A percentile compares a stretch with the other conserved stretches of the same genome.
Conservation (phyloP, 2,113 vertebrate genomes). For the Leptobrachium leishanense region DNA sequence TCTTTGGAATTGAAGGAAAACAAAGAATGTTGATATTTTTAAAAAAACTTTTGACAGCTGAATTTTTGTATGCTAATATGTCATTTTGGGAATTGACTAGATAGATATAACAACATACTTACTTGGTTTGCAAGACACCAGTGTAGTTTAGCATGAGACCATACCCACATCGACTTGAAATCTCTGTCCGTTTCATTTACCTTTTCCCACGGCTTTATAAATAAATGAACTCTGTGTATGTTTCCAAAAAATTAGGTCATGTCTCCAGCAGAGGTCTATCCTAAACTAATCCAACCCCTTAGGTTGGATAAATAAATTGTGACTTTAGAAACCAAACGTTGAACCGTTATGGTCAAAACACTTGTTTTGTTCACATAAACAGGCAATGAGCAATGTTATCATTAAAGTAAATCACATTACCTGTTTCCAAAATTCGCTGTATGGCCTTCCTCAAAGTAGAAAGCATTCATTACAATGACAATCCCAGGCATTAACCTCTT, state of each 20-base stretch:
- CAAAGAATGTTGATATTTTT: too few relatives aligned
- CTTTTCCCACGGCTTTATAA: neutral
- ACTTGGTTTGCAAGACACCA: too few relatives aligned
- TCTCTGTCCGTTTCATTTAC: too few relatives aligned
- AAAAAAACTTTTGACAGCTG: too few relatives aligned
- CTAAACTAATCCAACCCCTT: neutral
- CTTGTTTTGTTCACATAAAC: conserved; percentile 17
- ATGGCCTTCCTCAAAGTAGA: neutral
- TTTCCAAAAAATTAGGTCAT: conserved; percentile 5
- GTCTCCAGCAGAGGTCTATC: neutral
- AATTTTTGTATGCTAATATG: too few relatives aligned
- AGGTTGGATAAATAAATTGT: conserved; percentile 21
- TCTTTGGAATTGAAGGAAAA: too few relatives aligned
- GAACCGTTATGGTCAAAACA: neutral
- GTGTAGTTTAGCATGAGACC: too few relatives aligned
- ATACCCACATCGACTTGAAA: too few relatives aligned
- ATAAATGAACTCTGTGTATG: conserved; percentile 2
- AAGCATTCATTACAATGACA: too few relatives aligned
- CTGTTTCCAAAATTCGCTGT: neutral
- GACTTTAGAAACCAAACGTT: conserved; percentile 8
- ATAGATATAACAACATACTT: too few relatives aligned
- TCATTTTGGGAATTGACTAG: too few relatives aligned
- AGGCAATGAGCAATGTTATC: conserved; percentile 6
- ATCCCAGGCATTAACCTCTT: too few relatives aligned
- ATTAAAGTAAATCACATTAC: neutral